Conservation (phyloP, 2,797 vertebrate genomes). For the Lindbergichthys nudifrons region DNA sequence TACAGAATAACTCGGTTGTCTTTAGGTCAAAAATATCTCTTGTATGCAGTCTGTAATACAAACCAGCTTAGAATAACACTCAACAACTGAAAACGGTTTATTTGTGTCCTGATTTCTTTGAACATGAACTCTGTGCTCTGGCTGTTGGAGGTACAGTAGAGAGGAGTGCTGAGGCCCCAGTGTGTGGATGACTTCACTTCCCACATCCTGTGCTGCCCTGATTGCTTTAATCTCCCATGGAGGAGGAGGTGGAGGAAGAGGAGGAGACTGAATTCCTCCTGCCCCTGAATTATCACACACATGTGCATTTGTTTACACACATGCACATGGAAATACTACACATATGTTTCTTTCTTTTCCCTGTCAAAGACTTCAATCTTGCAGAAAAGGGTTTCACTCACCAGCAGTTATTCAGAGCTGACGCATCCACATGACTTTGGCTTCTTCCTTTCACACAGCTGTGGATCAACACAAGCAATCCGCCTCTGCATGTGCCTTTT, state of each 20-base stretch:
- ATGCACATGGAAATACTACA: constrained; percentile 30
- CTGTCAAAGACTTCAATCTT: constrained; percentile 19
- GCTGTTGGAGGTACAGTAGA: constrained; percentile 40
- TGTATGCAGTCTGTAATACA: background rate
- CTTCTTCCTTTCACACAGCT: constrained; percentile 23
- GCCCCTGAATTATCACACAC: constrained; percentile 69
- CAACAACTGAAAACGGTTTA: background rate
- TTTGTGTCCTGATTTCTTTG: constrained; percentile 26
- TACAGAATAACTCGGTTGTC: background rate
- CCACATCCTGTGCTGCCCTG: constrained; percentile 84
- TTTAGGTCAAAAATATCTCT: background rate
- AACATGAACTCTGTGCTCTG: constrained; percentile 30
- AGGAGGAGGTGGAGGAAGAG: constrained; percentile 61
- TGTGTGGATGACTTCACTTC: constrained; percentile 86
- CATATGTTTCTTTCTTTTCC: background rate
- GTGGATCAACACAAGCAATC: background rate
- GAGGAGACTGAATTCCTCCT: constrained; percentile 75
- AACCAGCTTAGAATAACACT: background rate
- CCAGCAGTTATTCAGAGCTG: constrained; percentile 3
- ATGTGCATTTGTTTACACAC: constrained; percentile 39
- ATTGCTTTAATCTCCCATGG: constrained; percentile 81
- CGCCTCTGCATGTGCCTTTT: background rate
- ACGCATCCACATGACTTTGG: constrained; percentile 4
- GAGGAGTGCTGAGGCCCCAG: constrained; percentile 60
- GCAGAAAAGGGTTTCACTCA: constrained; percentile 1